Base-by-base conservation (phyloP, 1,140 invertebrate species). In the Pissodes strobi region DNA sequence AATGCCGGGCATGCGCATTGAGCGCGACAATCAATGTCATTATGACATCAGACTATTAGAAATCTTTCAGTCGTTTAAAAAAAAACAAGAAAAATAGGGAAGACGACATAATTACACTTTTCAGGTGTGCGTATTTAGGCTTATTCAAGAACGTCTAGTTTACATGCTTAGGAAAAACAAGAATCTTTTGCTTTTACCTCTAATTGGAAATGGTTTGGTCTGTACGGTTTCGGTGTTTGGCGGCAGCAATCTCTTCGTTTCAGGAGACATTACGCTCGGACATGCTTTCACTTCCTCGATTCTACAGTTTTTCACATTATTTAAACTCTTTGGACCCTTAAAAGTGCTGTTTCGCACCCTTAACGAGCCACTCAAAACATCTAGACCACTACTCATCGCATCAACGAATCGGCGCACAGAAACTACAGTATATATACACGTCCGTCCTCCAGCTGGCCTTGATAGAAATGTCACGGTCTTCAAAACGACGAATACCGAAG, bases 191-290 rank as follows among this genome's bases (percentile, higher is more conserved):
- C 41, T 45, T 45, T 34, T 82, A 87, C 90, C 90, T 83, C 90
- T 82, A 52, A 92, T 90, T 15, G 90, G 90, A 76, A 92, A 92
- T n/a, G 90, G 90, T 80, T 92, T 92, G 8, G 90, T 92, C 82
- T 90, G 90, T 46, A 92, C 89, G 12, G 90, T 92, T 73, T 91
- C 90, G 23, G 87, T 86, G 18, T 87, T 89, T 13, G 89, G 88
- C 37, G 88, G 88, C 67, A 87, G 67, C 5, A 86, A 78, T 70
- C 85, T 81, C 60, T 85, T 83, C 8, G 85, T 82, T 73, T 86
- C 85, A 22, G 85, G 77, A n/a, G 83, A 86, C 85, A 87, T 87
- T 0, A 80, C 82, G 78, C 85, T 86, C 1, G 86, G 84, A 73
- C 85, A 87, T 69, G 82, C 72, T 66, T 83, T 84, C 64, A 86